Evolutionary conservation across 2,797 vertebrate genomes (phyloP), one percentile per base, ranked within the genome.

Genomic region (Macroramphosus scolopax): DNA sequence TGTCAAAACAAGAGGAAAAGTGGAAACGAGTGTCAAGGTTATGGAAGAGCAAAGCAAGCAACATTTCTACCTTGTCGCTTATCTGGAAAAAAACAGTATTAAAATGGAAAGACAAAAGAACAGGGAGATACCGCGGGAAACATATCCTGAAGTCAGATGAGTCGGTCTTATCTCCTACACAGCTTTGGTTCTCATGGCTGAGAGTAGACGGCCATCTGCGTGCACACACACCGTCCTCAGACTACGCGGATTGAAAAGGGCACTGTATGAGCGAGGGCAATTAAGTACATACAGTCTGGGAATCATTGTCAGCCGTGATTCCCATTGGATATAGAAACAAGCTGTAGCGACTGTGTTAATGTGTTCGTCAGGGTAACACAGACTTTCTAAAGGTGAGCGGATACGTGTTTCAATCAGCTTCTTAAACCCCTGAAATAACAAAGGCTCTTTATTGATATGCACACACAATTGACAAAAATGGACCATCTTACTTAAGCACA

Each of bases 61-160:
- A 31, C 17, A 24, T 45, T 67, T 59, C 26, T 34, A 50, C 55
- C 39, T 47, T 15, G 20, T 1, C 24, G 14, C 42, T 44, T 57
- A 68, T 56, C 44, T 55, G 33, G 12, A 1, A 17, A 24, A 17
- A 47, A 33, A 57, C 41, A 13, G 5, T 17, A 51, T 50, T 59
- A 15, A 33, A 54, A 61, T 8, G 17, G 12, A 22, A 47, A 71
- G 53, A 63, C 44, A 10, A 54, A 49, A 60, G 49, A 67, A 55
- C 41, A 47, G 52, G 26, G 49, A 62, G 30, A 60, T 42, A 29
- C 22, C 68, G 64, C 68, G 52, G 39, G 63, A 32, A 62, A 72
- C 33, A n/a, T 41, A 56, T 63, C 56, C 22, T 56, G 42, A 63
- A 69, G 73, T 75, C 73, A 71, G 58, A 78, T 72, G 78, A 79